Evolutionary conservation across 2,888 invertebrate species (phyloP).

Genomic region (Magallana nippona): DNA sequence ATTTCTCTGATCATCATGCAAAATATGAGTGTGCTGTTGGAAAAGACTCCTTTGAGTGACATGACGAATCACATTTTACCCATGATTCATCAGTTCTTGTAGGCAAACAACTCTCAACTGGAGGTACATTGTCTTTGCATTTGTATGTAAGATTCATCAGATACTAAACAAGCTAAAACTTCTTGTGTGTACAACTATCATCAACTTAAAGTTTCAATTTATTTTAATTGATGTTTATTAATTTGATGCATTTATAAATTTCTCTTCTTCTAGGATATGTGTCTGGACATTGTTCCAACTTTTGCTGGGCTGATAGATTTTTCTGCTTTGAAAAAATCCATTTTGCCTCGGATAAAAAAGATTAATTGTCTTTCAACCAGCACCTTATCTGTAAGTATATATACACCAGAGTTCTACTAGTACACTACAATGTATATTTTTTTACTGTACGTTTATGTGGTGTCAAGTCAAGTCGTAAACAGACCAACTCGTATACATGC

Average conservation of each 20-base stretch:
- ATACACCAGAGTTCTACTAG: background rate
- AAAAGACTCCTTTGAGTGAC: conserved; percentile 93
- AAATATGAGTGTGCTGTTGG: conserved; percentile 94
- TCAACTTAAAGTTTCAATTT: background rate
- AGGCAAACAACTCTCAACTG: conserved; percentile 82
- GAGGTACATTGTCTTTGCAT: conserved; percentile 76
- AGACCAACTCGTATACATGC: too few relatives aligned
- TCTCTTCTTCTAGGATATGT: conserved; percentile 87
- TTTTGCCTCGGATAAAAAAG: conserved; percentile 94
- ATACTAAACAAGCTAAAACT: too few relatives aligned
- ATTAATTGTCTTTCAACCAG: conserved; percentile 90
- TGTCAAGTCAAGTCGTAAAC: too few relatives aligned
- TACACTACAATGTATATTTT: background rate
- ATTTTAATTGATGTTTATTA: too few relatives aligned
- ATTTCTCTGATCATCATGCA: conserved; percentile 95
- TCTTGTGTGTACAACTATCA: too few relatives aligned
- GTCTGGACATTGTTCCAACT: conserved; percentile 92
- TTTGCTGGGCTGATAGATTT: conserved; percentile 95
- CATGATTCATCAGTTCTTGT: conserved; percentile 93
- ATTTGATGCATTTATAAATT: background rate
- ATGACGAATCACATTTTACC: conserved; percentile 94
- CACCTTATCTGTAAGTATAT: conserved; percentile 87
- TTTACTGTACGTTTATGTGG: too few relatives aligned
- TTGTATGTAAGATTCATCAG: too few relatives aligned
- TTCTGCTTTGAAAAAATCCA: conserved; percentile 95